Conservation (phyloP, 2,797 vertebrate genomes). For the Furcifer pardalis region DNA sequence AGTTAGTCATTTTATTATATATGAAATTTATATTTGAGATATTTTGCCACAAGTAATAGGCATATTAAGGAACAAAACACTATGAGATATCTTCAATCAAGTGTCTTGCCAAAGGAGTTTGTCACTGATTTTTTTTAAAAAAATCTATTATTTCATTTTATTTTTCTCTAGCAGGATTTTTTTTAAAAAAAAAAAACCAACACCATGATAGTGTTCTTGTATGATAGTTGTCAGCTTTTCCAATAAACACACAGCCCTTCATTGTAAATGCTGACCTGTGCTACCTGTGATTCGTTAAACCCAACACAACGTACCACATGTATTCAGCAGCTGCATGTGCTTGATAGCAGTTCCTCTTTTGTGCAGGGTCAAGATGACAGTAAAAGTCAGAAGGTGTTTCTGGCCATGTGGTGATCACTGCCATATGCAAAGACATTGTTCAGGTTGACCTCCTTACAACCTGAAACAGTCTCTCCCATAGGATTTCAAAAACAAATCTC, state of each 20-base stretch:
- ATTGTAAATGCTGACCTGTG: neutral
- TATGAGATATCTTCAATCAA: slow-evolving; percentile 52
- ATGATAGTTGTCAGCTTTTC: slow-evolving; percentile 48
- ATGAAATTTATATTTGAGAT: slow-evolving; percentile 66
- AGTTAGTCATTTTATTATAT: slow-evolving; percentile 68
- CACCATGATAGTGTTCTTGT: slow-evolving; percentile 56
- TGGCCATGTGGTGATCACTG: neutral
- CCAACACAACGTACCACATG: neutral
- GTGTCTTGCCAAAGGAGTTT: slow-evolving; percentile 58
- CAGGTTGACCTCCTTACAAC: neutral
- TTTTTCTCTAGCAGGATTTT: slow-evolving; percentile 45
- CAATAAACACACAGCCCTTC: slow-evolving; percentile 20
- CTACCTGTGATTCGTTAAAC: neutral
- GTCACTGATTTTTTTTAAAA: slow-evolving; percentile 51
- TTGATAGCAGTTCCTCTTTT: neutral
- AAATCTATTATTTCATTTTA: slow-evolving; percentile 12
- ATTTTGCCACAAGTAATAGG: slow-evolving; percentile 66
- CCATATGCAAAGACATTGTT: neutral
- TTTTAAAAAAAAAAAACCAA: neutral
- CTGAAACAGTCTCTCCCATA: neutral
- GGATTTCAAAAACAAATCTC: neutral
- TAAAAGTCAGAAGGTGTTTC: neutral
- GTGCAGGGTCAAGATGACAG: neutral
- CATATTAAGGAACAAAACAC: slow-evolving; percentile 64
- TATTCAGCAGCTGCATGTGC: neutral